Conservation (phyloP, 2,113 vertebrate species). For the Pseudonaja textilis region DNA sequence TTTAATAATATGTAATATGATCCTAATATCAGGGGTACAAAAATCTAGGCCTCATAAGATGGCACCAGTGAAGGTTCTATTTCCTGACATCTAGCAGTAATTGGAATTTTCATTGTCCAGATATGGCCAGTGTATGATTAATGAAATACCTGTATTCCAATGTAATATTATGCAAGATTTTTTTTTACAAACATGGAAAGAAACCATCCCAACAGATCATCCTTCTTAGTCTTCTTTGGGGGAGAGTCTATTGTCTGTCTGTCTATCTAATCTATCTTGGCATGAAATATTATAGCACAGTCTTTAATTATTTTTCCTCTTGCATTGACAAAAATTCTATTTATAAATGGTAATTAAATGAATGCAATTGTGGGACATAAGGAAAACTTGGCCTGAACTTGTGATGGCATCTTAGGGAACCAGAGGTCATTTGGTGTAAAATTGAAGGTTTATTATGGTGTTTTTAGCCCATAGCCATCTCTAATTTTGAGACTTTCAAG, state of each 20-base stretch:
- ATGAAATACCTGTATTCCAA: neutral
- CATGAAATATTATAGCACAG: slow-evolving; percentile 18
- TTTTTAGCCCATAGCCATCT: neutral
- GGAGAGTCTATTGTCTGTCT: neutral
- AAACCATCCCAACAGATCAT: neutral
- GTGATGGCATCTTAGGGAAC: neutral
- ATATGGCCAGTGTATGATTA: neutral
- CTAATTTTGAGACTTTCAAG: neutral
- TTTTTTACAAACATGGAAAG: neutral
- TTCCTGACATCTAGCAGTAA: neutral
- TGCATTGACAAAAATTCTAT: slow-evolving; percentile 17
- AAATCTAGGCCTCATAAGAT: neutral
- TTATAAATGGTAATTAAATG: slow-evolving; percentile 29
- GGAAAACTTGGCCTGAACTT: slow-evolving; percentile 3
- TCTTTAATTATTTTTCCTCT: slow-evolving; percentile 8
- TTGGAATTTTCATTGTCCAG: neutral
- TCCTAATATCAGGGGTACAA: neutral
- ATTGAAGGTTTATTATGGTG: neutral
- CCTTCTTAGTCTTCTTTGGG: neutral
- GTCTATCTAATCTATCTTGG: no score
- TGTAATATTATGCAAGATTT: neutral
- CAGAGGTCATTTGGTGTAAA: neutral
- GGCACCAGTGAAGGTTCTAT: neutral
- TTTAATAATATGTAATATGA: neutral
- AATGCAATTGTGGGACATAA: neutral